These are phyloP conservation scores for Lophius americanus DNA, from an alignment of 2,797 vertebrate genomes.

Conservation along the genomic window DNA sequence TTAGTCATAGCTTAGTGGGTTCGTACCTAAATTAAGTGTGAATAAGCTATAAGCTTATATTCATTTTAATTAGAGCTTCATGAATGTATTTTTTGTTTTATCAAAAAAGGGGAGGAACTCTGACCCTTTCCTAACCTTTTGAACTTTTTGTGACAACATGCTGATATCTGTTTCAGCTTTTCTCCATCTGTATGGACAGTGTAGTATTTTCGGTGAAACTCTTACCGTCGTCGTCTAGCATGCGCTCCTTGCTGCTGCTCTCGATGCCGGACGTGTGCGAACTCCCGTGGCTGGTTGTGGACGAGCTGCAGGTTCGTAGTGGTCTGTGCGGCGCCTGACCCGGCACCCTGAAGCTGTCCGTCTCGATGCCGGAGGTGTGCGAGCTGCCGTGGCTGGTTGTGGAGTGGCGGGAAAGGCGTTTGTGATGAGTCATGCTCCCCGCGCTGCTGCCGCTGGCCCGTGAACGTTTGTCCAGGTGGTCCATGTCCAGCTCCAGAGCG, in stretches of 20 bases:
- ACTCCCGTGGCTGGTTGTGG: slow-evolving; percentile 94
- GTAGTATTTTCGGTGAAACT: neutral
- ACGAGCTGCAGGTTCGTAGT: slow-evolving; percentile 92
- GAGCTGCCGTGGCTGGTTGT: slow-evolving; percentile 94
- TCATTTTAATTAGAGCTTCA: too few relatives aligned
- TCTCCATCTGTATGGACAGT: neutral
- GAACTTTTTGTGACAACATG: too few relatives aligned
- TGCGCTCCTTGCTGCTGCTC: slow-evolving; percentile 92
- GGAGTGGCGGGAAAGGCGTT: slow-evolving; percentile 91
- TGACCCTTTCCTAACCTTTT: too few relatives aligned
- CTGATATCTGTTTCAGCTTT: too few relatives aligned
- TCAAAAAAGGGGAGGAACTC: too few relatives aligned
- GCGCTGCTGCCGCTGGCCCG: slow-evolving; percentile 95
- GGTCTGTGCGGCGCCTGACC: slow-evolving; percentile 83
- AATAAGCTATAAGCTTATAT: too few relatives aligned
- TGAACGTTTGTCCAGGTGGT: slow-evolving; percentile 93
- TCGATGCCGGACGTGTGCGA: slow-evolving; percentile 97
- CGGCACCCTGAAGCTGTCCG: slow-evolving; percentile 85
- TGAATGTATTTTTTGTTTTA: too few relatives aligned
- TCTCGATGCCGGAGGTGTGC: slow-evolving; percentile 95
- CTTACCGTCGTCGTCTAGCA: slow-evolving; percentile 92
- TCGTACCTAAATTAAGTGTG: too few relatives aligned
- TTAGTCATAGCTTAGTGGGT: too few relatives aligned
- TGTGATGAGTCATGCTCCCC: slow-evolving; percentile 87
- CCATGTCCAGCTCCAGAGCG: slow-evolving; percentile 96